Percentiles rank a stretch among this genome's conserved stretches.
Evolutionary conservation across 2,113 vertebrate genomes (phyloP).

Genomic region (Paralichthys olivaceus): DNA sequence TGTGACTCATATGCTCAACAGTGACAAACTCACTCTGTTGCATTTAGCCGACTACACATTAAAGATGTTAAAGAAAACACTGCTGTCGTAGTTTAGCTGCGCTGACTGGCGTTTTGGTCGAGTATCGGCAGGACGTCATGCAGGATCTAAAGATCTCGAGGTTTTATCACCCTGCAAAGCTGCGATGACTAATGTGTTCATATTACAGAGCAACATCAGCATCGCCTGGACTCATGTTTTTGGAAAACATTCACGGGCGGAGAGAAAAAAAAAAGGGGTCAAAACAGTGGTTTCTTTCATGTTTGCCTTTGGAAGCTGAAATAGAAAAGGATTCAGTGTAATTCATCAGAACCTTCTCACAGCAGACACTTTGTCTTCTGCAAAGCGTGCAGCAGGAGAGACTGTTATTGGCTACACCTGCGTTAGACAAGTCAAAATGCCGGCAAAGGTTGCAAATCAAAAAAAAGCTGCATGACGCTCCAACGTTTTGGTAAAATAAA

Average conservation of each 20-base stretch:
- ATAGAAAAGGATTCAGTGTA: not conserved
- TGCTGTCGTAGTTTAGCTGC: not conserved
- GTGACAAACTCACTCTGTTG: not conserved
- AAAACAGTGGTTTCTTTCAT: not conserved
- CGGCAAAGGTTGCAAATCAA: no score
- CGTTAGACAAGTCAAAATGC: not conserved
- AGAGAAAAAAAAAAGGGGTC: not conserved
- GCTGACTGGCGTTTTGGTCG: not conserved
- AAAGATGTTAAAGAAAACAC: not conserved
- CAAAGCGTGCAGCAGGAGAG: not conserved
- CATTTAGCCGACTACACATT: not conserved
- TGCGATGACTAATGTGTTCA: not conserved
- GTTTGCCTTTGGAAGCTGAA: not conserved
- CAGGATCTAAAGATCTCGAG: not conserved
- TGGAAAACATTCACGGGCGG: not conserved
- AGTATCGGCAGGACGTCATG: not conserved
- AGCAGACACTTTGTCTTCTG: not conserved
- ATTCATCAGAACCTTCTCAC: not conserved
- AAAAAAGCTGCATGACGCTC: no score
- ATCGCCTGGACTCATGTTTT: not conserved
- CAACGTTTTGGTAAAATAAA: not conserved
- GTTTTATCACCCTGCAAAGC: not conserved
- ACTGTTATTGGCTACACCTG: not conserved
- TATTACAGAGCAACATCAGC: not conserved
- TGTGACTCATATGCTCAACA: not conserved